phyloP scores from a whole-genome alignment of 2,113 vertebrate genomes.

The rat (Rattus norvegicus) region DNA sequence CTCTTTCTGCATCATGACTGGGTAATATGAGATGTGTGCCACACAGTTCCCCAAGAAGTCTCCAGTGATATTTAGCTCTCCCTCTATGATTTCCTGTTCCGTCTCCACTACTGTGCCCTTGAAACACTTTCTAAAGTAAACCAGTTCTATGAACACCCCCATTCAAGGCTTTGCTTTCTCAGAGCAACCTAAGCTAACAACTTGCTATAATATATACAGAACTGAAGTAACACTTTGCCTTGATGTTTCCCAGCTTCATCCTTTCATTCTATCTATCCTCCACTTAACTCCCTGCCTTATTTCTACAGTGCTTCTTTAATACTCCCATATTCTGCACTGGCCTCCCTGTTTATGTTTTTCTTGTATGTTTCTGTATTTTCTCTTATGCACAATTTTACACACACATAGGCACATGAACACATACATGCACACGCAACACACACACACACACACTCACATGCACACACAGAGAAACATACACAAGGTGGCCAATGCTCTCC shows the following conservation, averaged over 20 bases:
- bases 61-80: neutral
- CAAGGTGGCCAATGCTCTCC: neutral
- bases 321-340: neutral
- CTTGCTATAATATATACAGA: neutral
- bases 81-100: neutral
- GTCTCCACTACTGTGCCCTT: neutral
- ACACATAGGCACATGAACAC: too few species aligned
- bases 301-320: neutral
- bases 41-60: neutral
- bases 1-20: neutral
- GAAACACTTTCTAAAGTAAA: neutral
- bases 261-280: neutral
- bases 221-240: neutral
- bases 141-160: neutral
- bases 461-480: too few species aligned
- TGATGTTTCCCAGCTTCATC: neutral
- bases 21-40: neutral
- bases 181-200: neutral
- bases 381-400: neutral
- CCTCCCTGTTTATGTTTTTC: neutral
- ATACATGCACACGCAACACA: neutral
- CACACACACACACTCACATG: neutral
- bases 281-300: neutral
- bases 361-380: neutral
- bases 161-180: conserved; percentile 1